Percentiles rank a stretch among this genome's conserved stretches.
phyloP scores from a whole-genome alignment of 1,140 invertebrate genomes.

The Copidosoma floridanum region DNA sequence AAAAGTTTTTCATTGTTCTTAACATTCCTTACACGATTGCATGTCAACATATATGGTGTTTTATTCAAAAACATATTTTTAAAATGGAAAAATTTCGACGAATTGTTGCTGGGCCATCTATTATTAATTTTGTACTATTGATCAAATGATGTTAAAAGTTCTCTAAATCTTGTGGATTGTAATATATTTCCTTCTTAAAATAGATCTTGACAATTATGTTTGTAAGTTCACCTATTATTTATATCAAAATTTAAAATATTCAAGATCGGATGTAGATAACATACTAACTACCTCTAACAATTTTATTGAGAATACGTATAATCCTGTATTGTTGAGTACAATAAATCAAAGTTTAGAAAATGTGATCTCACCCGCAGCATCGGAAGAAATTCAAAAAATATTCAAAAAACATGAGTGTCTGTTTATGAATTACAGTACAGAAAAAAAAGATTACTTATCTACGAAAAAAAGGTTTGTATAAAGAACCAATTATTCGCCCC shows the following conservation, averaged over 20 bases:
- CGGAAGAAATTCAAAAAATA: no score
- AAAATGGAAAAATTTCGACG: not conserved
- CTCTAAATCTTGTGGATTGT: not conserved
- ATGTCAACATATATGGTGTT: constrained; percentile 21
- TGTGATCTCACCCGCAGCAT: no score
- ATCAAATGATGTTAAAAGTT: not conserved
- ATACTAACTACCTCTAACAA: constrained; percentile 3
- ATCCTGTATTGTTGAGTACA: no score
- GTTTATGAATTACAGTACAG: no score
- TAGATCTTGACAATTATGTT: constrained; percentile 19
- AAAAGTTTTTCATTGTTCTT: constrained; percentile 17
- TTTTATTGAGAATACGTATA: constrained; percentile 19
- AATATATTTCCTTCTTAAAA: constrained; percentile 2
- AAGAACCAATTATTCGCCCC: no score
- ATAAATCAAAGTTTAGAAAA: no score
- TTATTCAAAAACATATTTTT: constrained; percentile 19
- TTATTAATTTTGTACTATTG: not conserved
- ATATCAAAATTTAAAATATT: constrained; percentile 20
- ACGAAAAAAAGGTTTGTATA: no score
- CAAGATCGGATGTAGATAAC: constrained; percentile 9
- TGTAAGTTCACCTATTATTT: constrained; percentile 7
- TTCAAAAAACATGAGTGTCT: no score
- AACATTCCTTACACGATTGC: constrained; percentile 10
- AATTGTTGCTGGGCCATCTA: no score
- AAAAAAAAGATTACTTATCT: no score